Base-by-base conservation (phyloP, 2,797 vertebrate species). In the Ispidina lecontei region DNA sequence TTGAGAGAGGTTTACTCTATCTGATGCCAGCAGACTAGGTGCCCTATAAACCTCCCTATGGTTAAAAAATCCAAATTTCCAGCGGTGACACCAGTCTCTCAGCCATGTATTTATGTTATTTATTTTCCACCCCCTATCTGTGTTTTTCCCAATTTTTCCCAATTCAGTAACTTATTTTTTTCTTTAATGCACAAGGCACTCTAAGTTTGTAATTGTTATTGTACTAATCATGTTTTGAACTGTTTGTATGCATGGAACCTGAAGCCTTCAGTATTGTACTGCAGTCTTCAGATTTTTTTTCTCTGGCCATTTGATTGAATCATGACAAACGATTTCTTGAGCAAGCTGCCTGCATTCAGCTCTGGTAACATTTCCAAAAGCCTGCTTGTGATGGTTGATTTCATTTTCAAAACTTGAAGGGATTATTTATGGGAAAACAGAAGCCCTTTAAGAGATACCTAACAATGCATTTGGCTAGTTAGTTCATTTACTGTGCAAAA, bases 381-480 rank as follows among this genome's bases (percentile, higher is more conserved):
- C 47, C 55, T 85, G 22, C 65, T 87, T 84, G 54, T 88, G 85
- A 82, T 10, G 76, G 78, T 56, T 89, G 89, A 93, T 95, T 96
- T 96, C 3, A 96, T 95, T 90, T 95, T 91, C 91, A 71, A 94
- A 94, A 87, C 76, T 80, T 85, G 54, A 58, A 77, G 33, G 33
- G 43, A 15, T 93, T 92, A 87, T 91, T 95, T 96, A 91, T 47
- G 74, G 55, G 82, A 83, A 95, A 97, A 94, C 60, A 94, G 94
- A 97, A 92, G 79, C 47, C 25, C n/a, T 96, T 88, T 89, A 91
- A 81, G 52, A 52, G 33, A 93, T 86, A 80, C 15, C 63, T 91
- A 80, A 60, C 72, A 88, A 87, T 63, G 43, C 39, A 86, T 87
- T 93, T 92, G 37, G 47, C 80, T 92, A 93, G 43, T 92, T 96